Evolutionary conservation across 2,888 invertebrate genomes (phyloP).

Genomic region (Agrotis segetum): DNA sequence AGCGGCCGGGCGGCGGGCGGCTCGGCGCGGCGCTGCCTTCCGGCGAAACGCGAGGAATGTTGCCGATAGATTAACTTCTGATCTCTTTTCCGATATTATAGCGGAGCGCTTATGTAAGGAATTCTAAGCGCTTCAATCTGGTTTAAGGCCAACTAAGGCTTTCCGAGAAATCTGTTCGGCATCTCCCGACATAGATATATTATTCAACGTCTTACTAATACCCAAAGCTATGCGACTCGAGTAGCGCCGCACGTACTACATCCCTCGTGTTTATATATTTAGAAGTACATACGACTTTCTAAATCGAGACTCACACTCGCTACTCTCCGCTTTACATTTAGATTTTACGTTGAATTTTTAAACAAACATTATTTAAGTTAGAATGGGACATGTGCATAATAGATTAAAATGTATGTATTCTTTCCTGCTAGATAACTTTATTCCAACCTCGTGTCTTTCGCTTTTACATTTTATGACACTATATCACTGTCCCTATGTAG

Average conservation of each 20-base stretch:
- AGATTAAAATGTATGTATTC: slow-evolving; percentile 57
- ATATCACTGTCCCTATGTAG: slow-evolving; percentile 41
- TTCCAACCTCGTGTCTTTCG: slow-evolving; percentile 31
- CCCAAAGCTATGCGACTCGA: slow-evolving; percentile 55
- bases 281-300: slow-evolving; percentile 53
- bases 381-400: slow-evolving; percentile 55
- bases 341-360: slow-evolving; percentile 52
- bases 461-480: slow-evolving; percentile 44
- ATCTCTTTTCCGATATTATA: slow-evolving; percentile 91
- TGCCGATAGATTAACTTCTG: slow-evolving; percentile 91
- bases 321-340: slow-evolving; percentile 40
- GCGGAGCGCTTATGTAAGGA: slow-evolving; percentile 88
- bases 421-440: slow-evolving; percentile 47
- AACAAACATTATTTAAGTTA: slow-evolving; percentile 48
- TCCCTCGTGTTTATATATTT: slow-evolving; percentile 53
- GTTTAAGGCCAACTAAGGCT: slow-evolving; percentile 85
- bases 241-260: slow-evolving; percentile 45
- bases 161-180: slow-evolving; percentile 75
- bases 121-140: slow-evolving; percentile 89
- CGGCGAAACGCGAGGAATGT: slow-evolving; percentile 90
- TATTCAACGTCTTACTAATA: slow-evolving; percentile 63
- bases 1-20: slow-evolving; percentile 72
- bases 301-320: slow-evolving; percentile 48
- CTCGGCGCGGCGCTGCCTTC: slow-evolving; percentile 84
- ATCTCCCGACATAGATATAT: slow-evolving; percentile 70